Percentiles rank a stretch among this genome's conserved stretches.
These are phyloP conservation scores for Xenops minutus DNA, from an alignment of 2,797 vertebrate species.

Conservation along the genomic window DNA sequence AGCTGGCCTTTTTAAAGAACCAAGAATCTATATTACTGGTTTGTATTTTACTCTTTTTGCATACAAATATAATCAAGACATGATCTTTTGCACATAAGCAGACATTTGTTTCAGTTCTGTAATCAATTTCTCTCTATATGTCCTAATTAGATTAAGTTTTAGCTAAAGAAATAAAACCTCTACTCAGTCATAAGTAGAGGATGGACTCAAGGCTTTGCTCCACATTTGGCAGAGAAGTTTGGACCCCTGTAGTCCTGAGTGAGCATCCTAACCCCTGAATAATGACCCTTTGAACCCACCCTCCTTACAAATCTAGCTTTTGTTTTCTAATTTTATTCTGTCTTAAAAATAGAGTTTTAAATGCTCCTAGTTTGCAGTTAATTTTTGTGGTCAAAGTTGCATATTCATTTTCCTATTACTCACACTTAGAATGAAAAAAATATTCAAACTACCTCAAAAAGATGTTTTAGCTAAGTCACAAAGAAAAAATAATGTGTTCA, in stretches of 20 bases:
- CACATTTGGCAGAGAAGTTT: not conserved
- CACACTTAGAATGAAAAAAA: not conserved
- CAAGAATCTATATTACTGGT: not conserved
- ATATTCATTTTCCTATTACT: not conserved
- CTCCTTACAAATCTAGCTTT: not conserved
- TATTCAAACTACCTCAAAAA: not conserved
- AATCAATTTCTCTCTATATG: not conserved
- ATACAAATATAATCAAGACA: conserved; percentile 9
- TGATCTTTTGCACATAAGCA: not conserved
- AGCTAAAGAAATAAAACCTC: not conserved
- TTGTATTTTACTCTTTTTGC: not conserved
- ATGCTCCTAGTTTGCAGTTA: not conserved
- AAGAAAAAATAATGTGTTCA: not conserved
- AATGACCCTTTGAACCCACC: not conserved
- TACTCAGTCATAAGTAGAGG: not conserved
- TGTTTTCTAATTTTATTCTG: not conserved
- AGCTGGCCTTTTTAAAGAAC: not conserved
- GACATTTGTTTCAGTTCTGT: conserved; percentile 4
- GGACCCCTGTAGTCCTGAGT: not conserved
- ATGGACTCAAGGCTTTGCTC: not conserved
- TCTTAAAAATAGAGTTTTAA: not conserved
- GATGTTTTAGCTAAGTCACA: not conserved
- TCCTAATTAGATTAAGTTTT: not conserved
- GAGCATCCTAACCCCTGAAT: not conserved
- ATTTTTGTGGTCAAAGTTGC: not conserved